Evolutionary conservation across 2,797 vertebrate genomes (phyloP), one percentile per base, ranked within the genome.

Genomic region (Poecilia velifera): DNA sequence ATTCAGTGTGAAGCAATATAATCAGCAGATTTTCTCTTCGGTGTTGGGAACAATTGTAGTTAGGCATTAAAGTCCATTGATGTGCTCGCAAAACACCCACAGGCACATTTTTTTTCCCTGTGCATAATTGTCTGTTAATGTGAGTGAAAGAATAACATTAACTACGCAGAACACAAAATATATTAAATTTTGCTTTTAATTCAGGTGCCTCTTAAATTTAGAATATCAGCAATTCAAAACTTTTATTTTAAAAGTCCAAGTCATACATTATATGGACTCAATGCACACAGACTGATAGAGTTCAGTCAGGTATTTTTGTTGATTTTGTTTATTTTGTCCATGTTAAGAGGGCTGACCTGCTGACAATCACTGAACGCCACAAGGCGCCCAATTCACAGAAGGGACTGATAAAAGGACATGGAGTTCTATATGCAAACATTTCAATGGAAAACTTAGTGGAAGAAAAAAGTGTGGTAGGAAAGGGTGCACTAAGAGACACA

Each of bases 11-110:
- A 85, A 49, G 39, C 68, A 45, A 25, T 75, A 12, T 81, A 84
- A 88, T 83, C 72, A 79, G 55, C 78, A 36, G 73, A 71, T 28
- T 46, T 71, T 71, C 41, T 71, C 41, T 71, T 71, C 6, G 7
- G 68, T 3, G 68, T 71, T 71, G 10, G 68, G n/a, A 28, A 45
- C 5, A 46, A 45, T 71, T 45, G 41, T 43, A 28, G 22, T 28
- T 6, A n/a, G 12, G 10, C 25, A 14, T n/a, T n/a, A 28, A 28
- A 45, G 68, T 28, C 25, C 22, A 28, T 28, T 71, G 25, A 45
- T n/a, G 25, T 45, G 13, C 25, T 71, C 28, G 68, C 12, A n/a
- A 45, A 71, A 71, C 68, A 71, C 41, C 68, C 68, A 41, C 68
- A 46, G 6, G 9, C 66, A n/a, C 39, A 13, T 12, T 70, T 36